Evolutionary conservation across 2,797 vertebrate species (phyloP).

Genomic region (Macroramphosus scolopax): DNA sequence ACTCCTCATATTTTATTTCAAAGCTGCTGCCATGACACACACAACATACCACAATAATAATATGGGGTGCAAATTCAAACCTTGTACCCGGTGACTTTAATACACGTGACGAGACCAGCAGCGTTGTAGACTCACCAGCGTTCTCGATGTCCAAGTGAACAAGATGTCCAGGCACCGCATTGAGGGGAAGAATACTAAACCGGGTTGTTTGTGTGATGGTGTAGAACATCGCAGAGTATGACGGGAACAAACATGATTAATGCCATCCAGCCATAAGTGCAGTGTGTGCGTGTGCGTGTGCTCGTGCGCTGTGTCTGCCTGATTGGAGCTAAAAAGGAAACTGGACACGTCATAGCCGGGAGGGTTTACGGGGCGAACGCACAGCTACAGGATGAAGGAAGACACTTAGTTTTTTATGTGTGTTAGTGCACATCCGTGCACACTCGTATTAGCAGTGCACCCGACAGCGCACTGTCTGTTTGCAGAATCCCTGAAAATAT

Average conservation of each 20-base stretch:
- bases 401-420: conserved; percentile 27
- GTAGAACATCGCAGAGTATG: conserved; percentile 22
- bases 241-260: conserved; percentile 59
- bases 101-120: conserved; percentile 1
- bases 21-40: too few species aligned
- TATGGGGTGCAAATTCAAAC: too few species aligned
- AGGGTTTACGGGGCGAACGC: conserved; percentile 36
- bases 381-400: conserved; percentile 34
- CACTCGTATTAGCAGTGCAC: conserved; percentile 1
- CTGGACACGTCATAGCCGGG: conserved; percentile 59
- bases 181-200: too few species aligned
- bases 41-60: too few species aligned
- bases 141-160: conserved; percentile 18
- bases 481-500: too few species aligned
- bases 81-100: too few species aligned
- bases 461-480: too few species aligned
- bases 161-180: conserved; percentile 10
- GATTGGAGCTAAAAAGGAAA: conserved; percentile 70
- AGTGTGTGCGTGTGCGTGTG: conserved; percentile 7
- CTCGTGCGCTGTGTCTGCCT: conserved; percentile 47
- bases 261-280: conserved; percentile 46
- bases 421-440: conserved; percentile 20
- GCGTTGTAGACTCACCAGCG: background rate
- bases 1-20: too few species aligned
- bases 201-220: too few species aligned